Base-by-base conservation (phyloP, 1,140 invertebrate genomes). In the Psix sp. region DNA sequence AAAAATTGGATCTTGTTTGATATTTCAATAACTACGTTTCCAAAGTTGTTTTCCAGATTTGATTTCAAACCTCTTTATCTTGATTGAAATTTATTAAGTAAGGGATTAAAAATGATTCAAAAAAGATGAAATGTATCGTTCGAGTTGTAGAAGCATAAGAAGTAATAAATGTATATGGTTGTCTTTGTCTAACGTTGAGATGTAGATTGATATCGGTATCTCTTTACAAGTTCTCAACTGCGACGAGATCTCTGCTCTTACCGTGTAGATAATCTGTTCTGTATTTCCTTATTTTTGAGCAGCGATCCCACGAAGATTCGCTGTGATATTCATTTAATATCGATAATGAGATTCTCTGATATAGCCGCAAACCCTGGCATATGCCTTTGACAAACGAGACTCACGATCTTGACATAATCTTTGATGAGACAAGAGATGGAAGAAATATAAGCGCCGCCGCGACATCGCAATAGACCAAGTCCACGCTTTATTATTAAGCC, bases 201-300 rank as follows among this genome's bases (percentile, higher is more conserved):
- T 80, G 80, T 72, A 80, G 80, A 83, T 83, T 80, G 78, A 81
- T 80, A 82, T 82, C 59, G 9, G 20, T 48, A 33, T 26, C 36
- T 26, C 29, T 17, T 43, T 29, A 21, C 20, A 45, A 45, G 39
- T 33, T 29, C 48, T 10, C 20, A 18, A 38, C 31, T 21, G 24
- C 46, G 17, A 29, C 16, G 29, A 20, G 24, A 17, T 7, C 14
- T 10, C 15, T 35, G 14, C 11, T 18, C 9, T 15, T 46, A 29
- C 21, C 39, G 38, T 39, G 31, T 35, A 11, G 54, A 13, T 46
- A 59, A 59, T 46, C 36, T 29, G 33, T 31, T 60, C 15, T 38
- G 56, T 20, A 29, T 60, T 40, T 60, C 16, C 16, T 38, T 31
- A 5, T 38, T 29, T 46, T 26, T 36, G 7, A 20, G 5, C 18